These are phyloP conservation scores for Dryadula phaetusa DNA, from an alignment of 2,888 invertebrate species.

Conservation along the genomic window DNA sequence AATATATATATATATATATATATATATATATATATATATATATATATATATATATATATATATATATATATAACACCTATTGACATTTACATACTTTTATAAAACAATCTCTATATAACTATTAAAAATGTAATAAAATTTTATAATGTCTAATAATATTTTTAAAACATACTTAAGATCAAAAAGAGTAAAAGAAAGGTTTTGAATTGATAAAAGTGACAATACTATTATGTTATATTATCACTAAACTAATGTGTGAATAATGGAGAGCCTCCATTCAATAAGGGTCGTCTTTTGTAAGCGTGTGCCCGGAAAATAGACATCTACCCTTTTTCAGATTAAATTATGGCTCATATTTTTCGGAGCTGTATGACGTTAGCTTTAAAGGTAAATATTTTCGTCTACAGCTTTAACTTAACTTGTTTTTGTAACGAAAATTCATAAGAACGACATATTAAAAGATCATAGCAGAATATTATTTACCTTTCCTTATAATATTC, in stretches of 20 bases:
- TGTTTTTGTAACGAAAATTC: constrained; percentile 26
- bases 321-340: constrained; percentile 73
- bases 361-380: constrained; percentile 53
- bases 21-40: too few relatives aligned
- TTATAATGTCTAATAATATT: too few relatives aligned
- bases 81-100: too few relatives aligned
- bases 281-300: constrained; percentile 68
- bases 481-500: too few relatives aligned
- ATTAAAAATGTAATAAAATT: too few relatives aligned
- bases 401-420: constrained; percentile 49
- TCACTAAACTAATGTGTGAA: constrained; percentile 69
- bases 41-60: too few relatives aligned
- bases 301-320: constrained; percentile 68
- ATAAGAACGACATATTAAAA: too few relatives aligned
- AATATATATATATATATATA: too few relatives aligned
- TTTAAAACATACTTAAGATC: constrained; percentile 26
- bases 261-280: constrained; percentile 68
- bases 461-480: too few relatives aligned
- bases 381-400: constrained; percentile 41
- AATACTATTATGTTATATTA: constrained; percentile 60
- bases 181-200: constrained; percentile 20
- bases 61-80: too few relatives aligned
- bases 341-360: constrained; percentile 75
- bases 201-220: constrained; percentile 54
- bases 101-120: too few relatives aligned